phyloP scores from a whole-genome alignment of 37 sponge, comb jelly and placozoan species.

The Amphimedon queenslandica region DNA sequence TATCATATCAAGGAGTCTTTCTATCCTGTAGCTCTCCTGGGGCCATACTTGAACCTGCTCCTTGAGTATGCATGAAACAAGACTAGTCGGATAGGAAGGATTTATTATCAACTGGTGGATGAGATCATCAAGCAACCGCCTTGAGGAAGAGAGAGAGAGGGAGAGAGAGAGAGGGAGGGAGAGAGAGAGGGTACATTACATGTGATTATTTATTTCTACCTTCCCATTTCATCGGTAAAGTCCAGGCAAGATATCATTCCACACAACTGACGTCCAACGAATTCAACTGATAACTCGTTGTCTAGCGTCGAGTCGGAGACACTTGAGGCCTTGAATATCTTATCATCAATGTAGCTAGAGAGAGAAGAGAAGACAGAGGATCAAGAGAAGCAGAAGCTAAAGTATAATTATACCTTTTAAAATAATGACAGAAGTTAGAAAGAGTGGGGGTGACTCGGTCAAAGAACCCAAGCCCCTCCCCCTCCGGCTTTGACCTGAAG shows the following conservation, averaged over 20 bases:
- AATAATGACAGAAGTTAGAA: conserved; percentile 61
- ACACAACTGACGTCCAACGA: conserved; percentile 61
- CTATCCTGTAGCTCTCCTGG: conserved; percentile 39
- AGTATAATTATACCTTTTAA: conserved; percentile 38
- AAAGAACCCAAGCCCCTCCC: conserved; percentile 30
- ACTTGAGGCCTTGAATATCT: neutral
- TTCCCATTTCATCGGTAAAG: conserved; percentile 80
- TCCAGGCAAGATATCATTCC: conserved; percentile 41
- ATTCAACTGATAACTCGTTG: conserved; percentile 26
- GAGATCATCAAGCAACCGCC: conserved; percentile 31
- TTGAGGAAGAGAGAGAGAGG: conserved; percentile 13
- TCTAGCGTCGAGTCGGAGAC: neutral
- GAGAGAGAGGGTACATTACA: too few species aligned
- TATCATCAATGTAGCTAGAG: too few species aligned
- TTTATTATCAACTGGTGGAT: conserved; percentile 22
- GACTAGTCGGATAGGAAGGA: conserved; percentile 31
- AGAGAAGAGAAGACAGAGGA: neutral
- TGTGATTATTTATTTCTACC: conserved; percentile 17
- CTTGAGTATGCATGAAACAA: conserved; percentile 30
- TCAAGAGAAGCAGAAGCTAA: neutral
- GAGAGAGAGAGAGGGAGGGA: too few species aligned
- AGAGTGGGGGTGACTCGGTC: conserved; percentile 62
- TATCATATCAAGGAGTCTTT: conserved; percentile 64
- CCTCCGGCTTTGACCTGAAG: conserved; percentile 23
- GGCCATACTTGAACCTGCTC: conserved; percentile 61